Percentiles rank a stretch among this genome's conserved stretches.
These are phyloP conservation scores for Deilephila porcellus DNA, from an alignment of 2,888 invertebrate genomes.

Conservation along the genomic window DNA sequence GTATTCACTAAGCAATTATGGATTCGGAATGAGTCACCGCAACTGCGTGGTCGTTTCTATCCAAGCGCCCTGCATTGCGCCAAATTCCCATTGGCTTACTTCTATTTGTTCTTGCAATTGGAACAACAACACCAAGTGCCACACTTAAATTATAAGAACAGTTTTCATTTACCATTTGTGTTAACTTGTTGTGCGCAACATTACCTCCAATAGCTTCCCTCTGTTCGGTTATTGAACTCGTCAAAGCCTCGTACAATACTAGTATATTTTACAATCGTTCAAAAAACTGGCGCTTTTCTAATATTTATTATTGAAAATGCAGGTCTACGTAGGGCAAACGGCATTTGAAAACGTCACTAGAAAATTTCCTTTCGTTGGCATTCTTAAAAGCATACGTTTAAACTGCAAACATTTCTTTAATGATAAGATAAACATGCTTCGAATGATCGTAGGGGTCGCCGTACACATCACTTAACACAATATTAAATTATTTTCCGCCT, in stretches of 20 bases:
- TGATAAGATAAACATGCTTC: conserved; percentile 74
- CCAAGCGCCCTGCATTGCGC: conserved; percentile 80
- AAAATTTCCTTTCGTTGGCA: background rate
- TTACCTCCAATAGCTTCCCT: background rate
- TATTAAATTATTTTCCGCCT: conserved; percentile 13
- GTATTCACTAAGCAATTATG: conserved; percentile 66
- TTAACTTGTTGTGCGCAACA: conserved; percentile 35
- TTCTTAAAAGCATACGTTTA: background rate
- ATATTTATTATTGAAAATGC: background rate
- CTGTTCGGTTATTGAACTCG: background rate
- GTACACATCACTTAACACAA: conserved; percentile 76
- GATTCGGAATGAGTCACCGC: conserved; percentile 71
- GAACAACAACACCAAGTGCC: conserved; percentile 55
- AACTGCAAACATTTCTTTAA: conserved; percentile 54
- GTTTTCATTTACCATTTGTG: conserved; percentile 31
- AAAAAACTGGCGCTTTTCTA: conserved; percentile 37
- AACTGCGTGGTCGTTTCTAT: conserved; percentile 68
- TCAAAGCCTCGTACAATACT: background rate
- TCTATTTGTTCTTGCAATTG: conserved; percentile 73
- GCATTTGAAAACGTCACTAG: background rate
- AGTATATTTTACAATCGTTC: conserved; percentile 36
- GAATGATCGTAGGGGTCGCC: conserved; percentile 72
- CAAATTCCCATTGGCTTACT: conserved; percentile 73
- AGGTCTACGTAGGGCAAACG: background rate
- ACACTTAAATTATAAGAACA: conserved; percentile 39